These are phyloP conservation scores for Acromyrmex charruanus DNA, from an alignment of 1,140 invertebrate genomes.

Conservation along the genomic window DNA sequence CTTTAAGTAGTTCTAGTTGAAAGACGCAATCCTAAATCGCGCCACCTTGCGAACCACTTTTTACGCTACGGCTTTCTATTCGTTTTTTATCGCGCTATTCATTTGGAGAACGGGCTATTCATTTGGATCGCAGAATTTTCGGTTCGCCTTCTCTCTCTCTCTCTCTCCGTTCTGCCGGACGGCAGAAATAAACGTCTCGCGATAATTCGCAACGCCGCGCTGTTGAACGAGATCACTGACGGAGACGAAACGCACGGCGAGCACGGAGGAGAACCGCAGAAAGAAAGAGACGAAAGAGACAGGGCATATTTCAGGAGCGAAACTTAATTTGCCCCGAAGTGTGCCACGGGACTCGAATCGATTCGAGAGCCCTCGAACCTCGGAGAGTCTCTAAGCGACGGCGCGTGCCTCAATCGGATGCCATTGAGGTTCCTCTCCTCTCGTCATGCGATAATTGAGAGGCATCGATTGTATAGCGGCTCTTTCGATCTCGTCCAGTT, in stretches of 20 bases:
- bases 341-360: conserved; percentile 84
- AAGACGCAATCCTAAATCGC: conserved; percentile 24
- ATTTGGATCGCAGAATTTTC: conserved; percentile 33
- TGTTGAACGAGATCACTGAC: conserved; percentile 53
- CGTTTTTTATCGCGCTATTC: conserved; percentile 27
- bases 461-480: conserved; percentile 69
- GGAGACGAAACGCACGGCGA: conserved; percentile 28
- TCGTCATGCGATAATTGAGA: conserved; percentile 72
- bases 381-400: conserved; percentile 81
- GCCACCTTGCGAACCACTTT: conserved; percentile 10
- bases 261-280: conserved; percentile 24
- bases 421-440: conserved; percentile 80
- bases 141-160: conserved; percentile 6
- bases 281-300: conserved; percentile 31
- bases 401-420: conserved; percentile 83
- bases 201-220: conserved; percentile 59
- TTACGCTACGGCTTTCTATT: conserved; percentile 1
- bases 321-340: conserved; percentile 86
- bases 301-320: conserved; percentile 82
- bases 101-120: conserved; percentile 38
- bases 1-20: conserved; percentile 10
- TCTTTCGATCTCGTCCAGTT: conserved; percentile 59
- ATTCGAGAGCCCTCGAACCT: conserved; percentile 84
- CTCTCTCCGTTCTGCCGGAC: background rate
- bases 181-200: conserved; percentile 61